Conservation (phyloP, 2,113 vertebrate species). For the Gadus chalcogrammus region DNA sequence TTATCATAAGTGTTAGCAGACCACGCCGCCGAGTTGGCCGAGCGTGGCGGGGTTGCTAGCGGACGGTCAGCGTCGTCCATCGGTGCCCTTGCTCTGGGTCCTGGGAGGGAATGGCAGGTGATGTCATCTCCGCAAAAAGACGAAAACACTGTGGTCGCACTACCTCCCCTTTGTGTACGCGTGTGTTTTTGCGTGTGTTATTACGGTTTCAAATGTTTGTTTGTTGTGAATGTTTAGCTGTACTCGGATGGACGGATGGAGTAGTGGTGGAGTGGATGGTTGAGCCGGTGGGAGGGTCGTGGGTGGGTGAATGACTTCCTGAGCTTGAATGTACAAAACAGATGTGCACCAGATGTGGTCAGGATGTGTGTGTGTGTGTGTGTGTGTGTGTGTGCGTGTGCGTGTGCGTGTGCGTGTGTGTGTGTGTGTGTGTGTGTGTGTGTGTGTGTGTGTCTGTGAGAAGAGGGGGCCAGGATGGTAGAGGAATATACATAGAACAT, state of each 20-base stretch:
- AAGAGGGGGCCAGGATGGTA: not conserved
- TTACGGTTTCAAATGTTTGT: not conserved
- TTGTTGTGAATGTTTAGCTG: too few species aligned
- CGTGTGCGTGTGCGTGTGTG: not conserved
- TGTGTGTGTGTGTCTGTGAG: constrained; percentile 7
- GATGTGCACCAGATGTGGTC: constrained; percentile 57
- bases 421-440: constrained; percentile 10
- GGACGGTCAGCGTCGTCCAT: too few species aligned
- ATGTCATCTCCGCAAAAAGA: too few species aligned
- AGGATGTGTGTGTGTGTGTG: not conserved
- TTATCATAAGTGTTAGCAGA: too few species aligned
- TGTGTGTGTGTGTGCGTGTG: constrained; percentile 5
- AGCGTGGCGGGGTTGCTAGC: too few species aligned
- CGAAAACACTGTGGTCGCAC: too few species aligned
- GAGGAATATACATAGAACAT: constrained; percentile 4
- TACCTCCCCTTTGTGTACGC: too few species aligned
- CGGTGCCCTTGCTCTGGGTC: too few species aligned
- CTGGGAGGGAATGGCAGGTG: too few species aligned
- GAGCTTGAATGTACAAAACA: constrained; percentile 51
- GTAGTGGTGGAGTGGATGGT: constrained; percentile 1
- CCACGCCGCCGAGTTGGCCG: too few species aligned
- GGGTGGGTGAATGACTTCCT: constrained; percentile 22
- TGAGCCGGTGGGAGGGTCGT: not conserved
- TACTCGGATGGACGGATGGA: constrained; percentile 5
- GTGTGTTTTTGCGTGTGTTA: not conserved